These are phyloP conservation scores for Orthosia incerta DNA, from an alignment of 2,888 invertebrate genomes.

Conservation along the genomic window DNA sequence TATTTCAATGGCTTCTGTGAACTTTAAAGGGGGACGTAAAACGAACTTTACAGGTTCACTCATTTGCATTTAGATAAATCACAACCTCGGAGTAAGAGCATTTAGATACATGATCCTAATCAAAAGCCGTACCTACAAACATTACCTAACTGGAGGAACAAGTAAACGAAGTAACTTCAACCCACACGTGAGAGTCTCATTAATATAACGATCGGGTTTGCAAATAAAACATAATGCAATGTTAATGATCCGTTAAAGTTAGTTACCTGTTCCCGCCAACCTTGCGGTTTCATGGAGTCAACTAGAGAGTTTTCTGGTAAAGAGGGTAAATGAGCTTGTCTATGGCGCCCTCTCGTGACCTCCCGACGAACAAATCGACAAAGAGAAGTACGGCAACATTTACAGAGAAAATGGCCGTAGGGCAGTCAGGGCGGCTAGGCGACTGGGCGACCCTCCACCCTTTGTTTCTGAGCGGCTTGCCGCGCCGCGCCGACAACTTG, in stretches of 20 bases:
- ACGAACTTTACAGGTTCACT: slow-evolving; percentile 10
- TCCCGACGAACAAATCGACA: slow-evolving; percentile 82
- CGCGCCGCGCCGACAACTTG: slow-evolving; percentile 73
- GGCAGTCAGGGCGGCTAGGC: slow-evolving; percentile 73
- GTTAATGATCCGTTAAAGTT: slow-evolving; percentile 86
- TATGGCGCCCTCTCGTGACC: slow-evolving; percentile 82
- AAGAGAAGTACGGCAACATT: slow-evolving; percentile 83
- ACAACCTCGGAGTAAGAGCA: background rate
- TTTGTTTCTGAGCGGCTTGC: slow-evolving; percentile 82
- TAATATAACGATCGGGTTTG: slow-evolving; percentile 76
- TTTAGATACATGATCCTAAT: background rate
- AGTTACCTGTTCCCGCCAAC: slow-evolving; percentile 79
- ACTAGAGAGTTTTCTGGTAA: slow-evolving; percentile 77
- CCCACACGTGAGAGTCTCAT: slow-evolving; percentile 71
- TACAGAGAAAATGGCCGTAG: slow-evolving; percentile 86
- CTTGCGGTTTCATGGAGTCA: slow-evolving; percentile 82
- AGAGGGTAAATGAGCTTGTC: slow-evolving; percentile 83
- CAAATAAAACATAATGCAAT: slow-evolving; percentile 81
- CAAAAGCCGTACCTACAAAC: slow-evolving; percentile 11
- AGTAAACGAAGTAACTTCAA: slow-evolving; percentile 46
- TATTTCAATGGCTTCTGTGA: slow-evolving; percentile 22
- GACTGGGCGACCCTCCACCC: slow-evolving; percentile 76
- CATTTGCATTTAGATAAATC: slow-evolving; percentile 13
- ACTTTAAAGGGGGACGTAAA: background rate
- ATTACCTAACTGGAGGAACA: slow-evolving; percentile 23